phyloP scores from a whole-genome alignment of 2,888 invertebrate genomes.

The Odontocolon sp. region DNA sequence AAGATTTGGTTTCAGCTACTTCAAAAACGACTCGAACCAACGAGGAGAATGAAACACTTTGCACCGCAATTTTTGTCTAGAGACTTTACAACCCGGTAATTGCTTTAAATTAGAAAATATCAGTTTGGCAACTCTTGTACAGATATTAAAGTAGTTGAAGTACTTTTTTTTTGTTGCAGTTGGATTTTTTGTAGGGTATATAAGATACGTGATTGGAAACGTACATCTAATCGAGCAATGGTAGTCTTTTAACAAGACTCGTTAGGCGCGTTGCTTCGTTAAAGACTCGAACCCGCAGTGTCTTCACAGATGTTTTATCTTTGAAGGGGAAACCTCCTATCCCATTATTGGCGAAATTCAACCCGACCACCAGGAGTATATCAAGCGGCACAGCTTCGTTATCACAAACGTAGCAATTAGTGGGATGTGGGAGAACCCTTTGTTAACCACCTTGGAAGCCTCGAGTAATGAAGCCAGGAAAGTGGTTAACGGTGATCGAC shows the following conservation, averaged over 20 bases:
- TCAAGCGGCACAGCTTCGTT: constrained; percentile 44
- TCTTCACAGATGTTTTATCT: constrained; percentile 1
- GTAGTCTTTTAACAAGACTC: constrained; percentile 8
- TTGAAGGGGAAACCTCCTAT: constrained; percentile 7
- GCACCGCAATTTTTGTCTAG: neutral
- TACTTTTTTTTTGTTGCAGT: no score
- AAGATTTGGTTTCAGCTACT: neutral
- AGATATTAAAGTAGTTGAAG: no score
- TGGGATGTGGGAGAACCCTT: constrained; percentile 57
- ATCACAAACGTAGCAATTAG: constrained; percentile 61
- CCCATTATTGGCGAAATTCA: constrained; percentile 49
- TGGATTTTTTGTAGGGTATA: no score
- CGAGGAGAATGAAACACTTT: constrained; percentile 2
- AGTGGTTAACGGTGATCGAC: constrained; percentile 51
- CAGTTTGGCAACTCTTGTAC: no score
- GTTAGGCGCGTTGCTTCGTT: constrained; percentile 31
- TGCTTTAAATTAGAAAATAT: constrained; percentile 3
- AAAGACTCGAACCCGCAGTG: neutral
- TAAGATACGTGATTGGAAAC: constrained; percentile 29
- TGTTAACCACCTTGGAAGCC: constrained; percentile 56
- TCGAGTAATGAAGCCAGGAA: constrained; percentile 56
- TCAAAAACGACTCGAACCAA: no score
- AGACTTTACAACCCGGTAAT: neutral
- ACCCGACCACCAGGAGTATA: neutral
- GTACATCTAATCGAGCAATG: neutral